Evolutionary conservation across 2,888 invertebrate species (phyloP).

Genomic region (Liposcelis brunnea): DNA sequence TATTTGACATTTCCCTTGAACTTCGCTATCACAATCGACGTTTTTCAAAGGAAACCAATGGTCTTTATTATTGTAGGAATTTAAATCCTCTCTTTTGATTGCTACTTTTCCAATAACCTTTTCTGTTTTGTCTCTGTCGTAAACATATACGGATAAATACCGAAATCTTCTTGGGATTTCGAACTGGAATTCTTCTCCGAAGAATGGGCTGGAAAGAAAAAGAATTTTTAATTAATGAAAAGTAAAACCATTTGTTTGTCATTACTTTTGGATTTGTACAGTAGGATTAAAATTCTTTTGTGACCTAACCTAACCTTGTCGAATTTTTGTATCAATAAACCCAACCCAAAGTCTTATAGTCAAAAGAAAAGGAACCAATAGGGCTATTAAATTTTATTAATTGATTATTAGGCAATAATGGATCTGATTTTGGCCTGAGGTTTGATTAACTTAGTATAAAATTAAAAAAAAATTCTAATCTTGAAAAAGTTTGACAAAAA

Average conservation of each 20-base stretch:
- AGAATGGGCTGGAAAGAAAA: slow-evolving; percentile 56
- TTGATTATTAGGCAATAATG: no score
- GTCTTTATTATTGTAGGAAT: slow-evolving; percentile 66
- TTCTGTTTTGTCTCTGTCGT: slow-evolving; percentile 76
- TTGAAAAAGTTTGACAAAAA: no score
- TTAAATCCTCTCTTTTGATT: slow-evolving; percentile 70
- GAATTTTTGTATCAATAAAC: no score
- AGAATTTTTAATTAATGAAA: slow-evolving; percentile 11
- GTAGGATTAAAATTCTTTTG: no score
- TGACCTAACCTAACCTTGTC: no score
- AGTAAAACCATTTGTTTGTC: background rate
- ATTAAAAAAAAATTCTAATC: no score
- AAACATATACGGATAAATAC: slow-evolving; percentile 73
- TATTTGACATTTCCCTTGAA: slow-evolving; percentile 40
- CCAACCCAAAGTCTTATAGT: no score
- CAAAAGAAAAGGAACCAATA: no score
- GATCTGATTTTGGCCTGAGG: no score
- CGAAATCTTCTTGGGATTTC: slow-evolving; percentile 81
- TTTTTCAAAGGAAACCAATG: slow-evolving; percentile 79
- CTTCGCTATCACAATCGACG: slow-evolving; percentile 79
- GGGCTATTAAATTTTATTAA: no score
- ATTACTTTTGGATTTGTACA: no score
- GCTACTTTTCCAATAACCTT: slow-evolving; percentile 73
- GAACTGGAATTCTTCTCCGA: slow-evolving; percentile 85
- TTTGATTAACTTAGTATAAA: no score